Evolutionary conservation across 2,113 vertebrate genomes (phyloP).

Genomic region (Tragulus kanchil): DNA sequence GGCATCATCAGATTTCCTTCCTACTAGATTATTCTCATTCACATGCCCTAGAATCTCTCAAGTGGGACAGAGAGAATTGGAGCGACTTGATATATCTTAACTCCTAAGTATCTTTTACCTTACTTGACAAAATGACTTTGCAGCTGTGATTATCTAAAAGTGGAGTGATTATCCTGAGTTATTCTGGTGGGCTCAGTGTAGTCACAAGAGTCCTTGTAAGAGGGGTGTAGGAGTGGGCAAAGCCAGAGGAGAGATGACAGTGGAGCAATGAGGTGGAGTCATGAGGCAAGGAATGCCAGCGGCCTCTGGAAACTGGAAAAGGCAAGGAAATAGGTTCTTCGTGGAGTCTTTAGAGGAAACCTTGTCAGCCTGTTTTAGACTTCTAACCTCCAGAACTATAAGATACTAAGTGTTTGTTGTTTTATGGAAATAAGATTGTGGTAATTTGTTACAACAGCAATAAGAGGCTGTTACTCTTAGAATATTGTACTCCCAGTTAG

Average conservation of each 20-base stretch:
- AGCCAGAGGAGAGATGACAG: background rate
- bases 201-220: background rate
- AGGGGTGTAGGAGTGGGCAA: background rate
- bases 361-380: background rate
- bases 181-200: background rate
- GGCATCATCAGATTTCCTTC: background rate
- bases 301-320: background rate
- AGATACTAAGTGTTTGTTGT: background rate
- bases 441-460: background rate
- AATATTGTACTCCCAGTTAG: background rate
- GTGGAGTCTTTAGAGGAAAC: background rate
- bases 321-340: background rate
- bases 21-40: background rate
- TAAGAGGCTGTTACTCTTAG: background rate
- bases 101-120: background rate
- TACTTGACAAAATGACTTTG: background rate
- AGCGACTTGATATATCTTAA: background rate
- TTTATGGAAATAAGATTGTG: background rate
- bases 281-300: background rate
- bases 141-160: background rate
- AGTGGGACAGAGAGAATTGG: background rate
- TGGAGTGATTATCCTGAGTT: background rate
- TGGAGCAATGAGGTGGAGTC: background rate
- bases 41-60: background rate
- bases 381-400: background rate